These are phyloP conservation scores for Drosophila paulistorum DNA, from an alignment of 1,140 invertebrate genomes.

Conservation along the genomic window DNA sequence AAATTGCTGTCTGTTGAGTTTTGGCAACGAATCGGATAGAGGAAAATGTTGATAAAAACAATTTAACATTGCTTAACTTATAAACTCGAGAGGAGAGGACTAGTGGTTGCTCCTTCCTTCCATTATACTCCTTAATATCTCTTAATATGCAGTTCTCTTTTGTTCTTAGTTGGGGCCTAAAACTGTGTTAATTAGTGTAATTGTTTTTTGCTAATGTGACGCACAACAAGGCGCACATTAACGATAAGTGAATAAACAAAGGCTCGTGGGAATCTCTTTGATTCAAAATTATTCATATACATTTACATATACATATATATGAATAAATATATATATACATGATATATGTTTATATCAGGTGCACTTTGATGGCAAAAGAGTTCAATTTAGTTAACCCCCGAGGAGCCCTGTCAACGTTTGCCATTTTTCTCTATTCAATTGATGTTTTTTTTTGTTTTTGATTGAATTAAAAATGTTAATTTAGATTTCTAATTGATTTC, in stretches of 20 bases:
- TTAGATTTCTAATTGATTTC: constrained; percentile 60
- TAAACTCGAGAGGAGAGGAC: too few relatives aligned
- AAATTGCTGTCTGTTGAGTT: too few relatives aligned
- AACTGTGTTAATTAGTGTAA: neutral
- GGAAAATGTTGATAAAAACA: too few relatives aligned
- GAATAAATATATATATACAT: neutral
- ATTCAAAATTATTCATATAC: constrained; percentile 1
- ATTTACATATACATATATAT: neutral
- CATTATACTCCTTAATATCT: too few relatives aligned
- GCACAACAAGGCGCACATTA: constrained; percentile 18
- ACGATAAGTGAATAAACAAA: constrained; percentile 53
- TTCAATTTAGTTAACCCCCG: constrained; percentile 65
- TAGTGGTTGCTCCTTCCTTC: too few relatives aligned
- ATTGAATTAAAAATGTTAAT: constrained; percentile 70
- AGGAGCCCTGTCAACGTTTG: constrained; percentile 43
- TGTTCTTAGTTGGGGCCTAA: too few relatives aligned
- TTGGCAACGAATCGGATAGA: too few relatives aligned
- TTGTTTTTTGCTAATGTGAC: constrained; percentile 24
- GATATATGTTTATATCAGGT: neutral
- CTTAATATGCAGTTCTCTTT: too few relatives aligned
- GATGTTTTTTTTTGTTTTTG: constrained; percentile 37
- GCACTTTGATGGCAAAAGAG: constrained; percentile 15
- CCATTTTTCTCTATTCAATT: constrained; percentile 54
- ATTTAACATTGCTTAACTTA: too few relatives aligned
- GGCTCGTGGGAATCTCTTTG: constrained; percentile 25